phyloP scores from a whole-genome alignment of 2,113 vertebrate species.

The Paraplagusia blochii region DNA sequence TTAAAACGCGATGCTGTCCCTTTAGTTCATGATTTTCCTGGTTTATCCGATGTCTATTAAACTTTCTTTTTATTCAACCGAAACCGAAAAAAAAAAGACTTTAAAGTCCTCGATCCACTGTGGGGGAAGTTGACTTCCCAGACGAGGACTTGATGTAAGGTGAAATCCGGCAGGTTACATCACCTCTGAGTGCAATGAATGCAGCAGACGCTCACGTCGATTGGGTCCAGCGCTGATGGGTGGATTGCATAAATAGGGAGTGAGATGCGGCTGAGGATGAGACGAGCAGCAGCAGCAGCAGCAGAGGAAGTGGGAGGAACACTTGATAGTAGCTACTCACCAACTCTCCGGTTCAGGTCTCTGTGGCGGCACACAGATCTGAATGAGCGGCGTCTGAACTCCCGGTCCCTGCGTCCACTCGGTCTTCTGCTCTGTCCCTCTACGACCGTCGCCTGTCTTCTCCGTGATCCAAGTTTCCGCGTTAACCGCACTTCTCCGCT shows the following conservation, averaged over 20 bases:
- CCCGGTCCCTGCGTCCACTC: conserved; percentile 4
- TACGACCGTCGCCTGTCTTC: too few species aligned
- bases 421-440: not conserved
- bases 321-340: conserved; percentile 36
- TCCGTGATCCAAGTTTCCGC: conserved; percentile 29
- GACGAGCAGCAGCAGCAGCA: conserved; percentile 61
- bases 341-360: conserved; percentile 37
- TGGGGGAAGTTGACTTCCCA: not conserved
- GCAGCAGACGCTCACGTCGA: conserved; percentile 60
- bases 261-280: conserved; percentile 55
- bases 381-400: conserved; percentile 26
- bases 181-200: conserved; percentile 34
- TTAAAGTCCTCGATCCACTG: not conserved
- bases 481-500: conserved; percentile 4
- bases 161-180: conserved; percentile 40
- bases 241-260: conserved; percentile 76
- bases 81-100: too few species aligned
- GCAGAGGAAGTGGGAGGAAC: conserved; percentile 48
- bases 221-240: conserved; percentile 68
- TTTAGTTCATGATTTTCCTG: too few species aligned
- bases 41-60: too few species aligned
- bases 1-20: too few species aligned
- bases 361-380: conserved; percentile 34
- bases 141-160: not conserved
- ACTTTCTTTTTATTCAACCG: too few species aligned